Base-by-base conservation (phyloP, 2,888 invertebrate genomes). In the Microdon myrmicae region DNA sequence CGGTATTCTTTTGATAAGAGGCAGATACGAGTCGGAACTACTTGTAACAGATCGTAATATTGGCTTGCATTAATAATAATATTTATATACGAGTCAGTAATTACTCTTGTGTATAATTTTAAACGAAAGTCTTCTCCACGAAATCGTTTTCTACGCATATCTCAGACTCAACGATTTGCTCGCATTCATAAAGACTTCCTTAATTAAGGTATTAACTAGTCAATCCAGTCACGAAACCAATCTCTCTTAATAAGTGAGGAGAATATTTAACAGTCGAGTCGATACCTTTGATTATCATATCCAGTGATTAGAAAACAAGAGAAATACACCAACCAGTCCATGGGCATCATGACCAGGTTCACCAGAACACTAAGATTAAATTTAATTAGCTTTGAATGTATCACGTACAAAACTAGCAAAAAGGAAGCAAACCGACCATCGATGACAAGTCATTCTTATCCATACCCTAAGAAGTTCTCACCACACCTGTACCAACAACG, bases 351-450 rank as follows among this genome's bases (percentile, higher is more conserved):
- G 23, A 49, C 22, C 38, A 39, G 38, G 23, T 31, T 28, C 51
- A 37, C 45, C 56, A 58, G 64, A 64, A 58, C 64, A 64, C 55
- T 37, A 44, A 53, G 67, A 67, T 68, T 66, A 68, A 67, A 68
- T 66, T 68, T 68, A 68, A 68, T 68, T 68, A 68, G 67, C 67
- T 68, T 68, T 54, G 67, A 66, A 68, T 67, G 66, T 66, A 49
- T 67, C 68, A 68, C 68, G 68, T 68, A 58, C 45, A 16, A 16
- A 20, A 44, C 28, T 29, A 19, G 43, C 16, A 17, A 41, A 55
- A 43, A 26, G 44, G 20, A 26, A 31, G n/a, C n/a, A n/a, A 22
- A 14, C 8, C 38, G 17, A 32, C 6, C 39, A 32, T 25, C 31
- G 14, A 8, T 12, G 14, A 12, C 10, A 9, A 41, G 20, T 43